A percentile compares a stretch with the other conserved stretches of the same genome.
Evolutionary conservation across 1,140 invertebrate genomes (phyloP).

Genomic region (Rhysida immarginata): DNA sequence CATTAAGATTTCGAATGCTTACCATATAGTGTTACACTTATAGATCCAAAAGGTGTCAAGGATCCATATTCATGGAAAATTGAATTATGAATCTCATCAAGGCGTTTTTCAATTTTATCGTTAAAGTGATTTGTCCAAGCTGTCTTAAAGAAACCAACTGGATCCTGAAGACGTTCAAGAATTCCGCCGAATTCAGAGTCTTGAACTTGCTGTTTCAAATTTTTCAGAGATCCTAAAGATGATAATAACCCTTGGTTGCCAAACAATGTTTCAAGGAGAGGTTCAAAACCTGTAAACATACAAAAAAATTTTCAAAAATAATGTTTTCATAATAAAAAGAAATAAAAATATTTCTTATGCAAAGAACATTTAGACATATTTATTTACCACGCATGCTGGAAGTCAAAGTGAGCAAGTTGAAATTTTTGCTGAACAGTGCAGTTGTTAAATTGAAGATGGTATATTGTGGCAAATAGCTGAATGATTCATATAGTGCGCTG

Average conservation of each 20-base stretch:
- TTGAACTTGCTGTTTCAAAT: background rate
- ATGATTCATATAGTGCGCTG: background rate
- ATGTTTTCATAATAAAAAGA: background rate
- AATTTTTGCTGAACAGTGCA: background rate
- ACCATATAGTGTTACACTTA: background rate
- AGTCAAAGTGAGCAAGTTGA: background rate
- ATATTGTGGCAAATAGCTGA: background rate
- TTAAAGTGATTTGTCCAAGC: background rate
- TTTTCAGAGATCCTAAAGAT: background rate
- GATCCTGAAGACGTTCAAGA: background rate
- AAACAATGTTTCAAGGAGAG: background rate
- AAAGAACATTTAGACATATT: background rate
- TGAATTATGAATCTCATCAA: background rate
- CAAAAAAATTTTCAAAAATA: background rate
- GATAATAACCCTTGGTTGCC: background rate
- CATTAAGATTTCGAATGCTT: background rate
- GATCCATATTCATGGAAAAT: background rate
- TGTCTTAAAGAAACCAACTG: background rate
- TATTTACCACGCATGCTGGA: background rate
- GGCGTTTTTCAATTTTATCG: background rate
- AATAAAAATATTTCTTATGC: no score
- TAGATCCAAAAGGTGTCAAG: background rate
- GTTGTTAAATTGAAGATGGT: background rate
- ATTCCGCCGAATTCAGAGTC: background rate
- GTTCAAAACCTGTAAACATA: background rate